These are phyloP conservation scores for Phoebastria nigripes DNA, from an alignment of 2,797 vertebrate species.

Conservation along the genomic window DNA sequence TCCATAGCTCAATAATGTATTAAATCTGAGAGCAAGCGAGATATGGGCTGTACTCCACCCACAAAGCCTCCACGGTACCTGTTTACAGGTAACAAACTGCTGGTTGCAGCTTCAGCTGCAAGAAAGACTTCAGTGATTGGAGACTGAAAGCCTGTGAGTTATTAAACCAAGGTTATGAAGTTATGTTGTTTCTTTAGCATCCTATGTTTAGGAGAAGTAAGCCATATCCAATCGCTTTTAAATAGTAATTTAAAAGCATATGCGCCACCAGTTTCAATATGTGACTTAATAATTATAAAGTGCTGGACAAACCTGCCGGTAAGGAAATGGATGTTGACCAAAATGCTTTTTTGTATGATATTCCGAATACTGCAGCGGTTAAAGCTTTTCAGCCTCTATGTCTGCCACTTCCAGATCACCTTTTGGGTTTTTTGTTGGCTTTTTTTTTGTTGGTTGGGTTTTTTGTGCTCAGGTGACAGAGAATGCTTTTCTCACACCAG, in stretches of 20 bases:
- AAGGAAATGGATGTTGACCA: not conserved
- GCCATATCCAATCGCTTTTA: not conserved
- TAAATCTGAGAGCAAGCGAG: not conserved
- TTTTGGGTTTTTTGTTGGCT: not conserved
- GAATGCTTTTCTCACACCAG: fast-evolving
- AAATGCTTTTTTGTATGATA: not conserved
- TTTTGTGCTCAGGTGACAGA: not conserved
- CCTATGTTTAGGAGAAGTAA: not conserved
- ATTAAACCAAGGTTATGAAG: not conserved
- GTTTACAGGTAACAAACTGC: not conserved
- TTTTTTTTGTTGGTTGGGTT: not conserved
- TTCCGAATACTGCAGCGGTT: not conserved
- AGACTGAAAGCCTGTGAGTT: not conserved
- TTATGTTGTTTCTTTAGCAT: not conserved
- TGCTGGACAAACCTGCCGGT: not conserved
- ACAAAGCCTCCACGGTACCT: no score
- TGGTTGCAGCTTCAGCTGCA: not conserved
- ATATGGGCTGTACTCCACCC: not conserved
- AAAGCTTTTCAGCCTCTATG: not conserved
- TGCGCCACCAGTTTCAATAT: not conserved
- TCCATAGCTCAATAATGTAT: not conserved
- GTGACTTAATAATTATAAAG: not conserved
- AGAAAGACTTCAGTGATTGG: not conserved
- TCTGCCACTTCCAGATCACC: not conserved
- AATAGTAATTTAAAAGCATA: not conserved